phyloP scores from a whole-genome alignment of 30 jellyfish, hydroid and myxozoan species.

The Mastigias papua region DNA sequence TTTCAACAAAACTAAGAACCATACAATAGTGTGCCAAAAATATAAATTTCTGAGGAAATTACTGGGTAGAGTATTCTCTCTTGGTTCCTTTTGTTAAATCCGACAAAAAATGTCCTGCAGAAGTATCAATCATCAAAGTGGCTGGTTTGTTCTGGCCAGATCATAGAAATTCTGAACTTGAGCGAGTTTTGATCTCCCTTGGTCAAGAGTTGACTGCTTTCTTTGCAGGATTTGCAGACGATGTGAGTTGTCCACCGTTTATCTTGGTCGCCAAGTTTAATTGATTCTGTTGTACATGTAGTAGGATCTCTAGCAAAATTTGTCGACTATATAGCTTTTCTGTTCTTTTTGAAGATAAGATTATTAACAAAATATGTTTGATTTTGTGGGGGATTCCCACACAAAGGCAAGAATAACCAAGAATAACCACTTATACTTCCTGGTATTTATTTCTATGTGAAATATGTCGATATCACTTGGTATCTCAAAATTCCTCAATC shows the following conservation, averaged over 20 bases:
- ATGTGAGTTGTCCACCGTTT: slow-evolving; percentile 59
- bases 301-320: slow-evolving; percentile 3
- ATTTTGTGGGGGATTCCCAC: no score
- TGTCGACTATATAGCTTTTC: background rate
- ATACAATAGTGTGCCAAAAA: no score
- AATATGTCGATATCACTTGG: no score
- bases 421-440: no score
- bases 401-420: no score
- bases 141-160: slow-evolving; percentile 23
- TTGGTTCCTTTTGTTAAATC: slow-evolving; percentile 20
- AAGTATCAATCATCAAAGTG: slow-evolving; percentile 18
- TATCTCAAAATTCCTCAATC: no score
- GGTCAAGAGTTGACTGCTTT: slow-evolving; percentile 3
- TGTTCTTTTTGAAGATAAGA: background rate
- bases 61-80: slow-evolving; percentile 39
- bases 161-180: slow-evolving; percentile 33
- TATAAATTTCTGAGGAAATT: no score
- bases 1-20: no score
- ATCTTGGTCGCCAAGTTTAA: slow-evolving; percentile 25
- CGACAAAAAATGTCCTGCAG: slow-evolving; percentile 4
- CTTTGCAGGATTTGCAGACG: slow-evolving; percentile 31
- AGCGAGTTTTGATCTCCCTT: background rate
- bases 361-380: no score
- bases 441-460: no score
- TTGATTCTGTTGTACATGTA: slow-evolving; percentile 7